These are phyloP conservation scores for Gorsachius goisagi DNA, from an alignment of 2,113 vertebrate species.

Conservation along the genomic window DNA sequence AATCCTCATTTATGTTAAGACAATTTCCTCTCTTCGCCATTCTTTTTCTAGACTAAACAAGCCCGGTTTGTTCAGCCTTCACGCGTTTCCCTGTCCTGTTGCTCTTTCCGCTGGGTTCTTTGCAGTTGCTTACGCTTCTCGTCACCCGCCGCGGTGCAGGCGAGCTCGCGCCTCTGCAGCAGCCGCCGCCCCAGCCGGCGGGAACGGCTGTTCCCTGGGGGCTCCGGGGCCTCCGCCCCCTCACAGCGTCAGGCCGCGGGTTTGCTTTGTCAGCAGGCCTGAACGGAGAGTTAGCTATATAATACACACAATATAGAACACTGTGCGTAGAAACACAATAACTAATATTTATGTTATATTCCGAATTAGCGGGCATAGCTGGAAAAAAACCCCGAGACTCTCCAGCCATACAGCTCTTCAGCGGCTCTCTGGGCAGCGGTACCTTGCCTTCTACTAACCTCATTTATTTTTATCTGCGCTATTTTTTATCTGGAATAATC, in stretches of 20 bases:
- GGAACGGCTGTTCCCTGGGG: fast-evolving
- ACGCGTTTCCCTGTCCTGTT: fast-evolving
- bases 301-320: fast-evolving
- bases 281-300: fast-evolving
- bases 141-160: fast-evolving
- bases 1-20: not conserved
- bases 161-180: fast-evolving
- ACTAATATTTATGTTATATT: fast-evolving
- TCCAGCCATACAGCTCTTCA: fast-evolving
- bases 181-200: fast-evolving
- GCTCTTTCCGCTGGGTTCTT: not conserved
- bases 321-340: fast-evolving
- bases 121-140: fast-evolving
- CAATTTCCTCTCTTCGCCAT: not conserved
- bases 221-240: not conserved
- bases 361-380: no score
- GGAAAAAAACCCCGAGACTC: fast-evolving
- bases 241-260: fast-evolving
- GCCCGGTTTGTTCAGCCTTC: not conserved
- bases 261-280: fast-evolving
- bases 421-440: fast-evolving
- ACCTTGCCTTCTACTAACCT: not conserved
- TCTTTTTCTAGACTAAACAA: not conserved
- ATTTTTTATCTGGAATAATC: not conserved
- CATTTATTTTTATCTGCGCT: fast-evolving